phyloP scores from a whole-genome alignment of 2,888 invertebrate species.

The Yponomeuta malinellus region DNA sequence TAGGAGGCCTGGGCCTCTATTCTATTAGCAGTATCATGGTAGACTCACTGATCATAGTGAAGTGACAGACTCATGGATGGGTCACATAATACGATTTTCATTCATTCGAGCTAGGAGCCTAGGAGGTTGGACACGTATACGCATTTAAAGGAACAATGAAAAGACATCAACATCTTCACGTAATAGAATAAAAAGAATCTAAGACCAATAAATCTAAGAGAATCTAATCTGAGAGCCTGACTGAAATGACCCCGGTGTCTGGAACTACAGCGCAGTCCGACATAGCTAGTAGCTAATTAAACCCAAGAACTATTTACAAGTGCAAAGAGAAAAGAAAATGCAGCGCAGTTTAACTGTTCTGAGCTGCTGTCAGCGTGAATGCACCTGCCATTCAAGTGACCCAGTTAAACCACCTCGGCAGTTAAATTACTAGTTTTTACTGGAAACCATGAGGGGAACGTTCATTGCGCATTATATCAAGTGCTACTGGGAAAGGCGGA shows the following conservation, averaged over 20 bases:
- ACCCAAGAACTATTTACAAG: background rate
- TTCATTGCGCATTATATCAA: background rate
- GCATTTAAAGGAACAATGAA: no score
- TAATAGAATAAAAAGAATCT: no score
- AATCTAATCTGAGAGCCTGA: background rate
- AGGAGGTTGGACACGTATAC: no score
- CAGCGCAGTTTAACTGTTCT: background rate
- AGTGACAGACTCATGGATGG: no score
- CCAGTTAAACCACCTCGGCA: slow-evolving; percentile 1
- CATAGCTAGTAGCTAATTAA: background rate
- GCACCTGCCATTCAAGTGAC: slow-evolving; percentile 9
- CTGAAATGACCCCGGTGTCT: background rate
- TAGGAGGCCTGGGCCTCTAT: no score
- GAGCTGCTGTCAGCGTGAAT: background rate
- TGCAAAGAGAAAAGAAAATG: background rate
- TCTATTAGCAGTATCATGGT: no score
- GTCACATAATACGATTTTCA: no score
- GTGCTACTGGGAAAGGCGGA: background rate
- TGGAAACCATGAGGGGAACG: background rate
- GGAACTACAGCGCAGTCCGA: background rate
- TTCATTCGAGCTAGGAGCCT: no score
- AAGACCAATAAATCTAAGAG: no score
- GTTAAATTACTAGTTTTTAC: slow-evolving; percentile 4
- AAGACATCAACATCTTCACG: no score
- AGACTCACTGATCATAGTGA: no score